Base-by-base conservation (phyloP, 2,113 vertebrate genomes). In the Cisticola juncidis region DNA sequence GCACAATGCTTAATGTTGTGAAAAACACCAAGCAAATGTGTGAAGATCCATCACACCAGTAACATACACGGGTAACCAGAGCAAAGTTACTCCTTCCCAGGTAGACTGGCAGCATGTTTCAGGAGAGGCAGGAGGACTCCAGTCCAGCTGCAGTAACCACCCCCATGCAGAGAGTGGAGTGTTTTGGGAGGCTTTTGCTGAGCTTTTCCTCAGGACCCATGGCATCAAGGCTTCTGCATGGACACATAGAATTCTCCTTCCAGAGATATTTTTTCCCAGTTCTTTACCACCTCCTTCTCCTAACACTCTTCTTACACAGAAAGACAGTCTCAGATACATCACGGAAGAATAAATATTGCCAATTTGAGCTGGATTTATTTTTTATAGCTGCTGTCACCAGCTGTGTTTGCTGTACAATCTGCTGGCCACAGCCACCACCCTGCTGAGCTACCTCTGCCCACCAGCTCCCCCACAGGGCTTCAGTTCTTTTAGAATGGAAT, bases 361-460 rank as follows among this genome's bases (percentile, higher is more conserved):
- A 47, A 56, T 88, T 83, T 88, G 35, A 36, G 24, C 21, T 86
- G 80, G 88, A 92, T 93, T 94, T 95, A 44, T 94, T 86, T 90
- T 90, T 83, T 36, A 62, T 73, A 81, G 24, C 61, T 88, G 29
- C 51, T 74, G 56, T 51, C 44, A 78, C 92, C 60, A 92, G 68
- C 86, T 92, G 91, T 81, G 71, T 88, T 90, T 92, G 47, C 76
- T 94, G 58, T 94, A 78, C 71, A 83, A 56, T 77, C 79, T 90
- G 38, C 82, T 88, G 69, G 47, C 69, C 89, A 54, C 35, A 92
- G 47, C 56, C 54, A 83, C 51, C 0, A 0, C 60, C 80, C 91
- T 78, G 88, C 94, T 90, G 96, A 94, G 94, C 22, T 83, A 68
- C 61, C 35, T 78, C 60, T 83, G 48, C 50, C 62, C 81, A 94